phyloP scores from a whole-genome alignment of 1,140 invertebrate species.

The Stegodyphus mimosarum region DNA sequence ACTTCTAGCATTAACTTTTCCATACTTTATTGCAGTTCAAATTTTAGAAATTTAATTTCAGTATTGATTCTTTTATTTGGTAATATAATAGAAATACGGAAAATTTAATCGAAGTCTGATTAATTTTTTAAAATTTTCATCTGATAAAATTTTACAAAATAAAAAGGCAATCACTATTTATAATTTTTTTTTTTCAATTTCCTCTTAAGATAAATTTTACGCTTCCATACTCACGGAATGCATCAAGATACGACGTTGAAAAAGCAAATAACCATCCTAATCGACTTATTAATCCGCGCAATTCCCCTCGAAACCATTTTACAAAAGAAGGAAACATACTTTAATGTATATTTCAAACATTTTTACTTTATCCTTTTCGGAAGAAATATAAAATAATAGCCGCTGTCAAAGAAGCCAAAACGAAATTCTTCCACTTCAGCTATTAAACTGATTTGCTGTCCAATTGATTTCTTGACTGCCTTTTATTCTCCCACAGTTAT shows the following conservation, averaged over 20 bases:
- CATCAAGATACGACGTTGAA: neutral
- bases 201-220: too few relatives aligned
- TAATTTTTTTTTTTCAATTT: too few relatives aligned
- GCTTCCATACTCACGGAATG: neutral
- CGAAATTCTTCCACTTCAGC: conserved; percentile 32
- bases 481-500: conserved; percentile 17
- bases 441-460: conserved; percentile 47
- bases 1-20: too few relatives aligned
- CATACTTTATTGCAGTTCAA: too few relatives aligned
- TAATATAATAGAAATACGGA: too few relatives aligned
- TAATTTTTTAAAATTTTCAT: too few relatives aligned
- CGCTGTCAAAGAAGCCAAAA: conserved; percentile 30
- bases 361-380: conserved; percentile 13
- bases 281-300: conserved; percentile 15
- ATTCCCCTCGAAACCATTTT: neutral
- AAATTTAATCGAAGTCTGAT: too few relatives aligned
- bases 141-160: too few relatives aligned
- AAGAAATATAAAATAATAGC: conserved; percentile 45
- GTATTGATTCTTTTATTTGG: too few relatives aligned
- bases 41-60: too few relatives aligned
- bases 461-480: conserved; percentile 38
- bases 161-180: too few relatives aligned
- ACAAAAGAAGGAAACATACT: neutral
- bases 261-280: neutral
- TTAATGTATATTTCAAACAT: conserved; percentile 4